Base-by-base conservation (phyloP, 2,888 invertebrate species). In the Tortricodes alternella region DNA sequence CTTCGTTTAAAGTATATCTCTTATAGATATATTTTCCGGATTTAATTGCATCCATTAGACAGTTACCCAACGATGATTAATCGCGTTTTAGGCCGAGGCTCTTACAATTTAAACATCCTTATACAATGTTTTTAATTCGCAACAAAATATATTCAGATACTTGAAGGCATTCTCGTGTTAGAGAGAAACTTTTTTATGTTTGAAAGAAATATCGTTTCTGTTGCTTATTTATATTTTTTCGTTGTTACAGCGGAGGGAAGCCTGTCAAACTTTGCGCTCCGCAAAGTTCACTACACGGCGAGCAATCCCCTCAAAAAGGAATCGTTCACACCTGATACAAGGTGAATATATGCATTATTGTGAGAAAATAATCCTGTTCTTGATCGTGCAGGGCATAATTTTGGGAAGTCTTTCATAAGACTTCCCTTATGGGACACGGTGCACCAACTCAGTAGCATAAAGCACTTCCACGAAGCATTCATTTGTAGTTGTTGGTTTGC, bases 201-300 rank as follows among this genome's bases (percentile, higher is more conserved):
- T n/a, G 21, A 9, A 52, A 46, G 44, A 58, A 52, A 46, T 34
- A 52, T 37, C 52, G 51, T 51, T 35, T 27, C 34, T 29, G 35
- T 38, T 27, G 18, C 27, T 38, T 48, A 39, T 19, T 15, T 39
- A 46, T 58, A 15, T 9, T 48, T 48, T 69, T 68, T 65, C 68
- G 80, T 85, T 85, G 78, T 95, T 94, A 48, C 93, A 97, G 97
- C 97, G 85, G 97, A 97, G 92, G 96, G 97, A 78, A 96, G 97
- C 92, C 95, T 98, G 89, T 95, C 95, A 76, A 94, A 95, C 80
- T 97, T 97, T 92, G 96, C 96, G 68, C 82, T 93, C 71, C 93
- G 94, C 80, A 96, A 94, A 89, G 92, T 93, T 69, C 96, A 96
- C 91, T 97, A 94, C 91, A 92, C 92, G 79, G 92, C 94, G 69